Percentiles rank a stretch among this genome's conserved stretches.
phyloP scores from a whole-genome alignment of 2,113 vertebrate genomes.

The Strix aluco region DNA sequence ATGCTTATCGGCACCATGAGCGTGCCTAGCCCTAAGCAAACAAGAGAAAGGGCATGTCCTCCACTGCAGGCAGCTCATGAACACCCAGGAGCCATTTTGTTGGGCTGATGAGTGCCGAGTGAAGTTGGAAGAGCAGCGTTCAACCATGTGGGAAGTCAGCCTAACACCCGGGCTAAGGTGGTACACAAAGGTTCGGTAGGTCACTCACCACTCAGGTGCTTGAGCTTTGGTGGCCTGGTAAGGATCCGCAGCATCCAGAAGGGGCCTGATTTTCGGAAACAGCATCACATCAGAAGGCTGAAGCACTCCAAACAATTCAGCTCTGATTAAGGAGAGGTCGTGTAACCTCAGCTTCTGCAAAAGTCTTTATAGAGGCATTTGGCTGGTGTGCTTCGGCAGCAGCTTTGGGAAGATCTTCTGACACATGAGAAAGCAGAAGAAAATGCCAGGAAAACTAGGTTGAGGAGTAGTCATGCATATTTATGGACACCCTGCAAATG shows the following conservation, averaged over 20 bases:
- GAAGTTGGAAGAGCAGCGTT: neutral
- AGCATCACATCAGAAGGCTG: neutral
- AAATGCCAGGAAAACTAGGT: constrained; percentile 29
- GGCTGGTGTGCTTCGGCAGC: neutral
- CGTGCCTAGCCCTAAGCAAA: neutral
- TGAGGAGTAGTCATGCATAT: constrained; percentile 17
- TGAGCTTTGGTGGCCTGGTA: neutral
- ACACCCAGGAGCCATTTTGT: neutral
- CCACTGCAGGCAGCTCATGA: neutral
- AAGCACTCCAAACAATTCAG: neutral
- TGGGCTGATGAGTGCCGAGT: neutral
- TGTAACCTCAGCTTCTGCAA: constrained; percentile 31
- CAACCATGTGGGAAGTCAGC: neutral
- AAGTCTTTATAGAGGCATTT: constrained; percentile 35
- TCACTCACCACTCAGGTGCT: neutral
- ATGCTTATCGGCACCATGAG: accelerated
- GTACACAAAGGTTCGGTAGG: neutral
- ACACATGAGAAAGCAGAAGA: constrained; percentile 17
- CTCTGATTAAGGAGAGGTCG: neutral
- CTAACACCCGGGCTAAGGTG: neutral
- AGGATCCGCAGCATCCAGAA: neutral
- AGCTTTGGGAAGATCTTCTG: constrained; percentile 38
- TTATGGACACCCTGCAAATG: neutral
- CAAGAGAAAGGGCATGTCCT: neutral
- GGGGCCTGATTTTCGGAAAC: neutral